These are phyloP conservation scores for Poicephalus gulielmi DNA, from an alignment of 2,113 vertebrate genomes.

Conservation along the genomic window DNA sequence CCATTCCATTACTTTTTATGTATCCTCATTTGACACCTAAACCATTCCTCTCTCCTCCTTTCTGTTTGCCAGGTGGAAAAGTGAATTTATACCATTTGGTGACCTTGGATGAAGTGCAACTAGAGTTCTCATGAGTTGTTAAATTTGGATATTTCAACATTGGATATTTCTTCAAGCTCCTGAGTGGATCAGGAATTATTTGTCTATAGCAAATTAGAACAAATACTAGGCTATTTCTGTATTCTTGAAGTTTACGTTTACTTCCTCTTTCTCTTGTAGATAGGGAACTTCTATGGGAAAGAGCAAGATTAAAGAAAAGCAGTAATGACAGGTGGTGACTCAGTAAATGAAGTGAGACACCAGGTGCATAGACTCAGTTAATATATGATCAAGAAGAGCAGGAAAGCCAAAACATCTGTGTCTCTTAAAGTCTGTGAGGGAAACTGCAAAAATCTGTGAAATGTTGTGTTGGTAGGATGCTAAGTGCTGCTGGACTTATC, in stretches of 20 bases:
- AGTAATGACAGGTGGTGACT: not conserved
- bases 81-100: not conserved
- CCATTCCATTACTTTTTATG: not conserved
- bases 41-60: not conserved
- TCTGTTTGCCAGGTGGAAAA: not conserved
- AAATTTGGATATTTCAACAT: not conserved
- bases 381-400: conserved; percentile 1
- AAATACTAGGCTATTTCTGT: not conserved
- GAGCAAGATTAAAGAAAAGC: not conserved
- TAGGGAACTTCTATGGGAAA: not conserved
- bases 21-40: not conserved
- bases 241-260: not conserved
- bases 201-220: not conserved
- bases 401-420: conserved; percentile 21
- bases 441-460: not conserved
- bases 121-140: not conserved
- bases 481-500: not conserved
- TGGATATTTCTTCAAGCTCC: not conserved
- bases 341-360: conserved; percentile 13
- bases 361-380: conserved; percentile 52
- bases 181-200: not conserved
- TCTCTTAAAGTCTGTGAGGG: not conserved
- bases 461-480: not conserved
- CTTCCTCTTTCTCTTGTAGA: not conserved
- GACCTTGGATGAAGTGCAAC: not conserved